Base-by-base conservation (phyloP, 1,140 invertebrate species). In the Aphelinus certus region DNA sequence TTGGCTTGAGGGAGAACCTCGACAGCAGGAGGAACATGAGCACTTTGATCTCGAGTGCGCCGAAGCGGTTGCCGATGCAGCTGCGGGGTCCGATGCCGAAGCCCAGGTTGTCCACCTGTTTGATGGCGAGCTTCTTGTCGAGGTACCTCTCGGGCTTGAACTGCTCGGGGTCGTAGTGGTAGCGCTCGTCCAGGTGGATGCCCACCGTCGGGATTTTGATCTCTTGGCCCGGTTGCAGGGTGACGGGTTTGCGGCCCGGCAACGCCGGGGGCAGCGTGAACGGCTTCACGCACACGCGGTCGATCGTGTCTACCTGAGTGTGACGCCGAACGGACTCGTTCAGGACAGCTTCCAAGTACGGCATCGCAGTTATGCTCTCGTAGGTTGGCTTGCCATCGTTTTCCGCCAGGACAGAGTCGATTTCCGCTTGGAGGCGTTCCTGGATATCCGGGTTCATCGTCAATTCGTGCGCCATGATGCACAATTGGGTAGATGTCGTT, bases 11-110 rank as follows among this genome's bases (percentile, higher is more conserved):
- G n/a, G 77, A 65, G 69, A 83, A 87, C 6, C 80, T 80, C 2
- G 61, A 46, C 0, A 87, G 48, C 7, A 86, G 58, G 70, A 82
- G 69, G 51, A 79, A 80, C n/a, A 86, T 71, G 3, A 81, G 61
- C 0, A 86, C 79, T 77, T 89, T 89, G 2, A 83, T 79, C 78
- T 88, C 87, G 80, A 89, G 83, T 2, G 88, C 53, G 0, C 87
- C 88, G 80, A 89, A 85, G 5, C 88, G 56, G 49, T 76, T 76
- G 1, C 80, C 81, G 9, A 78, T 81, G 71, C 89, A 90, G 55
- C 84, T 86, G 72, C 89, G 81, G 2, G 90, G 90, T 4, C 91
- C 91, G 2, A 81, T 71, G 10, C 90, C 90, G 79, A 91, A 92
- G 2, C 90, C 88, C 60, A 90, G 69, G 77, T 85, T 91, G 0